Conservation (phyloP, 1,140 invertebrate genomes). For the Zaprionus inermis region DNA sequence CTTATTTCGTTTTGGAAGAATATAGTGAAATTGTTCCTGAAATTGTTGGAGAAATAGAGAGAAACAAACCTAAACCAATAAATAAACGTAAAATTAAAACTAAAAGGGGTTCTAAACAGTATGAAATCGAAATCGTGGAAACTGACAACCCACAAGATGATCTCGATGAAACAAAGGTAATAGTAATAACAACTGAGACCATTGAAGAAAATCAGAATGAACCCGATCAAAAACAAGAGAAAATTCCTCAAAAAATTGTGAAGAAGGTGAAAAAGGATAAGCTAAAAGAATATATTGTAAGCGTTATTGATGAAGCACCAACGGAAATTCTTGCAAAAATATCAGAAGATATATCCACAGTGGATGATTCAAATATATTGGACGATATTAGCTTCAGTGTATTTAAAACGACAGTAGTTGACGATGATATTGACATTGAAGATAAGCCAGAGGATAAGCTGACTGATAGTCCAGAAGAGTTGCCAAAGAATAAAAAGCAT, state of each 20-base stretch:
- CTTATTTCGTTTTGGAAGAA: conserved; percentile 50
- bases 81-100: conserved; percentile 84
- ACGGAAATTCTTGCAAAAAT: conserved; percentile 56
- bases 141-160: conserved; percentile 48
- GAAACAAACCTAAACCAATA: conserved; percentile 31
- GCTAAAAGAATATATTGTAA: conserved; percentile 69
- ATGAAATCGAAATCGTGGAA: conserved; percentile 84
- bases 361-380: neutral
- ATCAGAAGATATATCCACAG: conserved; percentile 45
- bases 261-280: conserved; percentile 74
- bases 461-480: neutral
- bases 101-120: conserved; percentile 81
- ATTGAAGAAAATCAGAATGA: conserved; percentile 43
- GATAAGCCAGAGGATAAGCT: conserved; percentile 25
- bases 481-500: conserved; percentile 68
- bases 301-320: conserved; percentile 64
- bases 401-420: conserved; percentile 65
- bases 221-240: conserved; percentile 41
- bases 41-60: neutral
- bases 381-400: conserved; percentile 31
- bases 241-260: conserved; percentile 66
- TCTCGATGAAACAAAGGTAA: conserved; percentile 65
- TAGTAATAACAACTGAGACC: conserved; percentile 77
- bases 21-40: conserved; percentile 16
- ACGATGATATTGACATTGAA: conserved; percentile 39